phyloP scores from a whole-genome alignment of 30 jellyfish, hydroid and myxozoan species.

The Catostylus mosaicus region DNA sequence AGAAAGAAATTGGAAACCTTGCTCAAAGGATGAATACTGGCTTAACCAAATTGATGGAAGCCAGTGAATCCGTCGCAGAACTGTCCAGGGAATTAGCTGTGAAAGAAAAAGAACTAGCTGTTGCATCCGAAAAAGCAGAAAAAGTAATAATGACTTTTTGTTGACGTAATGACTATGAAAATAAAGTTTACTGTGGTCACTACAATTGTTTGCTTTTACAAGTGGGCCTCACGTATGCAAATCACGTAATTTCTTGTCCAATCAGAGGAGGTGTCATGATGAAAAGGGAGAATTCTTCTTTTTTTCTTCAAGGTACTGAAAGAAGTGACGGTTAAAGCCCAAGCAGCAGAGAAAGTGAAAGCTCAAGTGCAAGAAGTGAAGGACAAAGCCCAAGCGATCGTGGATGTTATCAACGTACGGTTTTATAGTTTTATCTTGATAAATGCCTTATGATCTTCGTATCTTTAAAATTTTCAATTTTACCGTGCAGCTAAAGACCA shows the following conservation, averaged over 20 bases:
- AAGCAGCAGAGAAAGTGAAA: conserved; percentile 87
- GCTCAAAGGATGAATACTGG: conserved; percentile 88
- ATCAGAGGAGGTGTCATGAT: no score
- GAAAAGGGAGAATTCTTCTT: background rate
- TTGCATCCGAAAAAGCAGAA: conserved; percentile 86
- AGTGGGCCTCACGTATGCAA: no score
- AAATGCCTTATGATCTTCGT: background rate
- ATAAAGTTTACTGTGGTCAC: no score
- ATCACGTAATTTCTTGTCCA: no score
- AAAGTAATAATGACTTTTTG: conserved; percentile 39
- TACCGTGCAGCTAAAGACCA: no score
- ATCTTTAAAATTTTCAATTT: no score
- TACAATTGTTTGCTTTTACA: no score
- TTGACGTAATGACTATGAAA: background rate
- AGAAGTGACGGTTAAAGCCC: conserved; percentile 83
- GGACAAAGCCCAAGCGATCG: conserved; percentile 85
- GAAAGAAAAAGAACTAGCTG: conserved; percentile 83
- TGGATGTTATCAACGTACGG: conserved; percentile 76
- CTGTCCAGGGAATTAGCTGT: conserved; percentile 80
- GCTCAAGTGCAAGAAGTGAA: conserved; percentile 86
- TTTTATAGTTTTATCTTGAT: no score
- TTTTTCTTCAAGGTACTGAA: conserved; percentile 50
- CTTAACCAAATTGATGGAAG: conserved; percentile 78
- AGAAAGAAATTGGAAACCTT: conserved; percentile 62
- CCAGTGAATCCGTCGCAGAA: conserved; percentile 86